These are phyloP conservation scores for Phrixothrix hirtus DNA, from an alignment of 2,888 invertebrate species.

Conservation along the genomic window DNA sequence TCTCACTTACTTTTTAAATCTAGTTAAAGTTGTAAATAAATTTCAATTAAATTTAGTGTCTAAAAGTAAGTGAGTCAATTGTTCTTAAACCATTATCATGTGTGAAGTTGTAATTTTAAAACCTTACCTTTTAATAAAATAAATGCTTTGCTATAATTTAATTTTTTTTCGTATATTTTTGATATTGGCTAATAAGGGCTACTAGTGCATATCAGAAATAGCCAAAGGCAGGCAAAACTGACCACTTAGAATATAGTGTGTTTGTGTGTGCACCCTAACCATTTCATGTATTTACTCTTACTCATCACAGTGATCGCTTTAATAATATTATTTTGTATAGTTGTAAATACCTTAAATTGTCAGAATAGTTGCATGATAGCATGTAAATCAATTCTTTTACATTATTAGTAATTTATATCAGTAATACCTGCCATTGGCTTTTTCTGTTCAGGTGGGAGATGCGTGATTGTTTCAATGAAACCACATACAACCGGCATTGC, in stretches of 20 bases:
- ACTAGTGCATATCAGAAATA: constrained; percentile 47
- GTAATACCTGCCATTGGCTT: constrained; percentile 81
- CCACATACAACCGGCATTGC: constrained; percentile 58
- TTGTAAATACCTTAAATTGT: too few relatives aligned
- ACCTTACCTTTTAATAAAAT: not conserved
- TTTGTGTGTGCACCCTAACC: constrained; percentile 34
- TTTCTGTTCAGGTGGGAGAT: constrained; percentile 73
- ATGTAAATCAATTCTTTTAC: constrained; percentile 23
- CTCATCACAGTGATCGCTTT: constrained; percentile 7
- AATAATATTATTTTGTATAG: not conserved
- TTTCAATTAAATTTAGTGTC: too few relatives aligned
- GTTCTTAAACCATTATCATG: too few relatives aligned
- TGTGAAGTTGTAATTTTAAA: constrained; percentile 2
- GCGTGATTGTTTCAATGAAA: constrained; percentile 56
- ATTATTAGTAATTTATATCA: constrained; percentile 35
- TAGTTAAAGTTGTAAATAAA: too few relatives aligned
- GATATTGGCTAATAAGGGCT: constrained; percentile 18
- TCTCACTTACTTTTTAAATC: too few relatives aligned
- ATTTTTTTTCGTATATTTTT: constrained; percentile 8
- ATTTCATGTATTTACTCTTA: constrained; percentile 13
- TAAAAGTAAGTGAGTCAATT: too few relatives aligned
- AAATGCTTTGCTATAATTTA: not conserved
- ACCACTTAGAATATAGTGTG: constrained; percentile 30
- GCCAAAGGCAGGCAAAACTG: constrained; percentile 55
- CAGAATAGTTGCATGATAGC: constrained; percentile 31